These are phyloP conservation scores for Volucella zonaria DNA, from an alignment of 2,888 invertebrate genomes.

Conservation along the genomic window DNA sequence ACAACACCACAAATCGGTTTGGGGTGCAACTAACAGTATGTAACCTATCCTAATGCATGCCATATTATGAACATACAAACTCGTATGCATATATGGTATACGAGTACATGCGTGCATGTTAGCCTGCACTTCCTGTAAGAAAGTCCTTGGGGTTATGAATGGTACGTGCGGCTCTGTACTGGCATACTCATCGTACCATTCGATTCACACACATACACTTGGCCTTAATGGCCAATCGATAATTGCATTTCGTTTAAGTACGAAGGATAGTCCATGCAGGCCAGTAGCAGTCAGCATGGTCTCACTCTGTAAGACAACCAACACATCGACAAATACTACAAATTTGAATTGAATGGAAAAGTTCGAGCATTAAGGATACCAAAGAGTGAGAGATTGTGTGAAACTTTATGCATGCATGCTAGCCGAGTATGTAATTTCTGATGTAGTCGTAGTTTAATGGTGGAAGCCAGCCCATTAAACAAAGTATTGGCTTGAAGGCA, in stretches of 20 bases:
- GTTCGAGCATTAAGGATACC: conserved; percentile 18
- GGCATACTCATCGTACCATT: conserved; percentile 19
- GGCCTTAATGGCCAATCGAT: conserved; percentile 67
- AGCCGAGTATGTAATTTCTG: conserved; percentile 39
- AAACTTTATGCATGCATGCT: conserved; percentile 34
- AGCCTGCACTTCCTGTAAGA: conserved; percentile 29
- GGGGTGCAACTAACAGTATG: not conserved
- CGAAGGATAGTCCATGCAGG: conserved; percentile 11
- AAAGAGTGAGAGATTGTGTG: conserved; percentile 40
- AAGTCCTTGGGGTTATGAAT: conserved; percentile 30
- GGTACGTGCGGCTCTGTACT: not conserved
- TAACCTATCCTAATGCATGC: conserved; percentile 28
- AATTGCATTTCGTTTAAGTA: conserved; percentile 66
- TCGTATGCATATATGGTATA: not conserved
- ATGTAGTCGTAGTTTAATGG: conserved; percentile 37
- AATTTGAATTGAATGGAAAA: conserved; percentile 39
- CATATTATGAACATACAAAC: not conserved
- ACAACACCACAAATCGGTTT: conserved; percentile 7
- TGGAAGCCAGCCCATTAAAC: conserved; percentile 27
- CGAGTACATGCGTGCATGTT: conserved; percentile 19
- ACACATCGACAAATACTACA: conserved; percentile 28
- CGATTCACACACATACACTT: conserved; percentile 18
- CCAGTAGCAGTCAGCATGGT: not conserved
- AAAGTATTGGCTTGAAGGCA: conserved; percentile 21
- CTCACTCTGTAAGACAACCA: conserved; percentile 23